Evolutionary conservation across 2,888 invertebrate genomes (phyloP).

Genomic region (Melipona bicolor): DNA sequence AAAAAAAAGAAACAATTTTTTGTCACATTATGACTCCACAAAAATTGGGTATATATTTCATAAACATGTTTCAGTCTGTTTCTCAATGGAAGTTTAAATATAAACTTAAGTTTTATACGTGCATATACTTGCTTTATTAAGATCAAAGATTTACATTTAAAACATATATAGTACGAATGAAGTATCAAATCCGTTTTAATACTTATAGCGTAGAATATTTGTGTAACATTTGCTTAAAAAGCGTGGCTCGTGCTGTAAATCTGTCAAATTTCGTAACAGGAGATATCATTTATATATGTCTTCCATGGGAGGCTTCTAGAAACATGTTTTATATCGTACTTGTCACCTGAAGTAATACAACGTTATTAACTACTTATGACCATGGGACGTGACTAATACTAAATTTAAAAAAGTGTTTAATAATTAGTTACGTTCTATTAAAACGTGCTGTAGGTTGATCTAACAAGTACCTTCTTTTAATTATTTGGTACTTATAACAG

Average conservation of each 20-base stretch:
- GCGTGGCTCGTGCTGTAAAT: constrained; percentile 32
- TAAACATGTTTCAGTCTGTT: constrained; percentile 73
- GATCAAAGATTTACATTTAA: constrained; percentile 5
- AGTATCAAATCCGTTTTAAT: constrained; percentile 11
- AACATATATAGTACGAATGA: not conserved
- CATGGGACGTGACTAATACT: constrained; percentile 57
- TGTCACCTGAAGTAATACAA: constrained; percentile 59
- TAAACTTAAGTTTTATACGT: constrained; percentile 25
- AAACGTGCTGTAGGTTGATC: constrained; percentile 73
- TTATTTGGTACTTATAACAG: constrained; percentile 7
- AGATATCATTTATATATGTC: constrained; percentile 47
- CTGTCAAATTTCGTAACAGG: constrained; percentile 26
- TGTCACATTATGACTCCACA: constrained; percentile 56
- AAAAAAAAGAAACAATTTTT: constrained; percentile 56
- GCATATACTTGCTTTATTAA: constrained; percentile 14
- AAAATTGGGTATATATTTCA: constrained; percentile 69
- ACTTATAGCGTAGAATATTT: constrained; percentile 20
- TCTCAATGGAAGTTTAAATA: constrained; percentile 61
- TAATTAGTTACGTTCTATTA: constrained; percentile 67
- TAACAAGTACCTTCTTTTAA: constrained; percentile 42
- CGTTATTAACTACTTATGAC: constrained; percentile 66
- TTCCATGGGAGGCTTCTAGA: constrained; percentile 68
- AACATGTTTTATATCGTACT: constrained; percentile 69
- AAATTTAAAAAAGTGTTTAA: constrained; percentile 54
- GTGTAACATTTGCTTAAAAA: constrained; percentile 32